phyloP scores from a whole-genome alignment of 2,113 vertebrate genomes.

The Hemicordylus capensis region DNA sequence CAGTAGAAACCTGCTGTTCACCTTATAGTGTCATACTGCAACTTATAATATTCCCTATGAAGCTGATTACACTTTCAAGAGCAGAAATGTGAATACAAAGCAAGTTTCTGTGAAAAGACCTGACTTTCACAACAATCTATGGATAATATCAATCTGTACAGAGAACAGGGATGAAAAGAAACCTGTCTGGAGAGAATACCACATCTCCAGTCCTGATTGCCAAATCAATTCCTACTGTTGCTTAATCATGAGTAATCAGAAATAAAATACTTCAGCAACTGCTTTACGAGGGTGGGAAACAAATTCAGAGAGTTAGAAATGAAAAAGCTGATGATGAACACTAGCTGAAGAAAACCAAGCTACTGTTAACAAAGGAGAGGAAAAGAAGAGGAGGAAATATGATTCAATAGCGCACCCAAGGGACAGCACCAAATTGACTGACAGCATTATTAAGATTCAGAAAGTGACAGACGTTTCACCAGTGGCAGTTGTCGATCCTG shows the following conservation, averaged over 20 bases:
- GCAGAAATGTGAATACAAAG: not conserved
- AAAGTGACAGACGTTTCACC: not conserved
- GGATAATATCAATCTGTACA: not conserved
- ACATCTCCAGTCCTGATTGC: not conserved
- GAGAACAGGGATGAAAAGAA: slow-evolving; percentile 10
- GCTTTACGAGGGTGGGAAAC: not conserved
- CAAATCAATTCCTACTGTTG: slow-evolving; percentile 10
- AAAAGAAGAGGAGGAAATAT: not conserved
- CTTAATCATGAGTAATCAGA: slow-evolving; percentile 21
- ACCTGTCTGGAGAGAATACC: not conserved
- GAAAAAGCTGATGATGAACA: not conserved
- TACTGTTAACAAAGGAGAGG: not conserved
- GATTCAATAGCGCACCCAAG: not conserved
- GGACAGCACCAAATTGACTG: not conserved
- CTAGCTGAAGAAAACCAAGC: not conserved
- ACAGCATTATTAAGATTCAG: not conserved
- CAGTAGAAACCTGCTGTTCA: not conserved
- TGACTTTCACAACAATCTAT: not conserved
- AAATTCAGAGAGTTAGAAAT: not conserved
- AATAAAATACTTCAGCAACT: slow-evolving; percentile 13
- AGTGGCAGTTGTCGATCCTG: not conserved
- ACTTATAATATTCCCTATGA: too few relatives aligned
- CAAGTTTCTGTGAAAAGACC: not conserved
- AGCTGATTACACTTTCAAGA: not conserved
- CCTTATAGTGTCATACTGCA: not conserved